Conservation (phyloP, 2,113 vertebrate species). For the Tapirus terrestris region DNA sequence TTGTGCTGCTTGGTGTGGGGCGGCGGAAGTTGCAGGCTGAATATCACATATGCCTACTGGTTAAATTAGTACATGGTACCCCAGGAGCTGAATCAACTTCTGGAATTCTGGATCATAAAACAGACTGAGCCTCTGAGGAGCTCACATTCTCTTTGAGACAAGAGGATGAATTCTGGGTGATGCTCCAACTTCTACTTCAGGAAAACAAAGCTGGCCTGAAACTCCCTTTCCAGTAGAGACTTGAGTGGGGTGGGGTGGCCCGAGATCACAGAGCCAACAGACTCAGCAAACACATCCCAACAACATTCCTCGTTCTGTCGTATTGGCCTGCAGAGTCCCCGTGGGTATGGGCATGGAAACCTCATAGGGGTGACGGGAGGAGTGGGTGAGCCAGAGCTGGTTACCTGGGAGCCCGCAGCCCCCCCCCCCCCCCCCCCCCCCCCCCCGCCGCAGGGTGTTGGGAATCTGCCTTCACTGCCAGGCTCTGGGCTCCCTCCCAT, state of each 20-base stretch:
- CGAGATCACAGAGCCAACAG: neutral
- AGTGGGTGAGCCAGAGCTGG: neutral
- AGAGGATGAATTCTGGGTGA: neutral
- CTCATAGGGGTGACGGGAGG: neutral
- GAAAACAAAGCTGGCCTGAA: neutral
- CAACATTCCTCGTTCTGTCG: neutral
- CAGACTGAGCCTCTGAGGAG: neutral
- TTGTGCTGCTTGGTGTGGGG: fast-evolving
- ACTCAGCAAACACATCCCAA: neutral
- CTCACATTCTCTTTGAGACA: neutral
- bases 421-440: too few relatives aligned
- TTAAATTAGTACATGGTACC: neutral
- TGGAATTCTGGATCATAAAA: neutral
- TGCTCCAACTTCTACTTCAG: neutral
- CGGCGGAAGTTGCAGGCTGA: neutral
- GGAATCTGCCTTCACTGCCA: neutral
- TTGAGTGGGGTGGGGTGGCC: neutral
- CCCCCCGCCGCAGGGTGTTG: neutral
- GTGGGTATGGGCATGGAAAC: neutral
- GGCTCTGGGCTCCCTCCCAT: neutral
- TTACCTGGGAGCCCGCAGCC: too few relatives aligned
- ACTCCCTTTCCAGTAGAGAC: neutral
- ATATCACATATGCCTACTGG: neutral
- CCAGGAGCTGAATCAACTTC: neutral
- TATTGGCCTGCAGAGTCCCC: neutral